Evolutionary conservation across 2,113 vertebrate genomes (phyloP).

Genomic region (Bos javanicus): DNA sequence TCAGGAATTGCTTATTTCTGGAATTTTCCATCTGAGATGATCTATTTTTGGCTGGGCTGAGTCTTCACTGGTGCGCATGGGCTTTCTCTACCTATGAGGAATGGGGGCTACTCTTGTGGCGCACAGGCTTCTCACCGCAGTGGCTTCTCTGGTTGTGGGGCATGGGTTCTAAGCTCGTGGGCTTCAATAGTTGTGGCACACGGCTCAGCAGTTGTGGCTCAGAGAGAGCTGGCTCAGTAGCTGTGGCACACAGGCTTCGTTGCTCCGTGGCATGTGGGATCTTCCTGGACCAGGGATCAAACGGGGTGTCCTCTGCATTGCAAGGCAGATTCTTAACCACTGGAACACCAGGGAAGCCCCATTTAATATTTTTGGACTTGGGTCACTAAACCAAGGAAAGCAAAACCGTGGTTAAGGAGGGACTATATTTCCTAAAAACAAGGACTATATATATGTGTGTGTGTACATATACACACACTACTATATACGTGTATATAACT

Average conservation of each 20-base stretch:
- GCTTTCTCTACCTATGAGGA: background rate
- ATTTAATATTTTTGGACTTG: background rate
- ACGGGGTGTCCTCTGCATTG: background rate
- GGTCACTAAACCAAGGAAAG: background rate
- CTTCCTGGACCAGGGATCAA: background rate
- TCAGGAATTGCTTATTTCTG: background rate
- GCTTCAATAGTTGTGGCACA: background rate
- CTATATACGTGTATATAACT: background rate
- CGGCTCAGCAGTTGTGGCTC: background rate
- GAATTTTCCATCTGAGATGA: background rate
- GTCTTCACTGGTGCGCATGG: background rate
- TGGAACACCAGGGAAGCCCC: background rate
- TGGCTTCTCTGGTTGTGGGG: background rate
- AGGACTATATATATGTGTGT: background rate
- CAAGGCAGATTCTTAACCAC: background rate
- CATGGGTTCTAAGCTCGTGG: background rate
- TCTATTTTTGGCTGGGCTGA: background rate
- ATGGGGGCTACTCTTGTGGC: background rate
- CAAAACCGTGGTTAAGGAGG: background rate
- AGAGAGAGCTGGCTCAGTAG: too few species aligned
- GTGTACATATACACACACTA: background rate
- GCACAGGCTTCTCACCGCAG: background rate
- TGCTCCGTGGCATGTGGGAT: background rate
- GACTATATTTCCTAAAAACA: background rate
- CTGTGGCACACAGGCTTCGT: background rate